These are phyloP conservation scores for Pogonomyrmex barbatus DNA, from an alignment of 1,140 invertebrate species.

Conservation along the genomic window DNA sequence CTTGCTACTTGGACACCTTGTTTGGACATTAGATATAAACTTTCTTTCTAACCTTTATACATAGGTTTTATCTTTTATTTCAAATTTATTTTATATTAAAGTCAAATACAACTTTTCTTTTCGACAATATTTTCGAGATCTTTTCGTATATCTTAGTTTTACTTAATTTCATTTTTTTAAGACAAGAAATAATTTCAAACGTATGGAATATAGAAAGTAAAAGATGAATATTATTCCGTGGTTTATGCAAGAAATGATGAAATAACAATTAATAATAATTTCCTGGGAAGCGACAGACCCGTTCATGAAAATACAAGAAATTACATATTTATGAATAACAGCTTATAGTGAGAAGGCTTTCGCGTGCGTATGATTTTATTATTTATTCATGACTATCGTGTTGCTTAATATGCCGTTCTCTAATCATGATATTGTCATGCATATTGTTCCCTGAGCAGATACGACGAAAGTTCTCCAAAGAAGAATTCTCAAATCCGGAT, in stretches of 20 bases:
- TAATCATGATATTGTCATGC: background rate
- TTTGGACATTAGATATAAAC: background rate
- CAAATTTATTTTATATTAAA: background rate
- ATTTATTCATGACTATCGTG: conserved; percentile 26
- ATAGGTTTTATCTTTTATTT: background rate
- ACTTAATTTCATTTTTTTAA: background rate
- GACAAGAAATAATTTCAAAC: background rate
- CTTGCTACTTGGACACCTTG: too few species aligned
- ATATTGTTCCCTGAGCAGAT: conserved; percentile 68
- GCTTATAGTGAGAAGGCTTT: background rate
- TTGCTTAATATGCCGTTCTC: conserved; percentile 8
- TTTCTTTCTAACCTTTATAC: background rate
- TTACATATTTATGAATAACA: conserved; percentile 34
- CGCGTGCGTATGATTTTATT: background rate
- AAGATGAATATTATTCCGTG: background rate
- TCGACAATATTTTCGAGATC: background rate
- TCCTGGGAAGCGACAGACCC: background rate
- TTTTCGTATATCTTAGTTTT: background rate
- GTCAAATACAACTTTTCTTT: background rate
- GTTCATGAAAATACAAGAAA: background rate
- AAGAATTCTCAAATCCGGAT: conserved; percentile 82
- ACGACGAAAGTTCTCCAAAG: conserved; percentile 80
- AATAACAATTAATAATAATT: conserved; percentile 32
- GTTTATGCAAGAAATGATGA: background rate
- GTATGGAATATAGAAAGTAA: background rate